Evolutionary conservation across 2,113 vertebrate species (phyloP).

Genomic region (Bubo blakistoni): DNA sequence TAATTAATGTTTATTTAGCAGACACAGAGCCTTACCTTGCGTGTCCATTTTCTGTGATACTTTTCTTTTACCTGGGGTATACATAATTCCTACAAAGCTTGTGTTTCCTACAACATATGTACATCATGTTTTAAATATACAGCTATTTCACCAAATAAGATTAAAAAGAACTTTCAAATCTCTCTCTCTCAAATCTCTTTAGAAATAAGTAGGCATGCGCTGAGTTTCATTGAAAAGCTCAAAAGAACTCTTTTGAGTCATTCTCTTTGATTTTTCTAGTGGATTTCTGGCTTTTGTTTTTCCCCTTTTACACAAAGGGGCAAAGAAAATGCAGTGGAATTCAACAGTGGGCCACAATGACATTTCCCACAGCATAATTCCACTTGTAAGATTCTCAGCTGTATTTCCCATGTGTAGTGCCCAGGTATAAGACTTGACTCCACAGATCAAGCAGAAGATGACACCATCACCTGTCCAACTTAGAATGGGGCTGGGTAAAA

Average conservation of each 20-base stretch:
- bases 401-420: background rate
- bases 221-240: slow-evolving; percentile 38
- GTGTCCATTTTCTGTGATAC: slow-evolving; percentile 19
- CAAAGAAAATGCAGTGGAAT: background rate
- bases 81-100: slow-evolving; percentile 30
- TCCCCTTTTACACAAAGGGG: background rate
- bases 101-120: background rate
- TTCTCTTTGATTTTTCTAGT: background rate
- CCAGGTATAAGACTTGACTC: background rate
- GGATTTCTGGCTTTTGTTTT: background rate
- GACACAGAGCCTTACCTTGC: background rate
- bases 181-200: slow-evolving; percentile 21
- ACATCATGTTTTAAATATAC: background rate
- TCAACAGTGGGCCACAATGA: background rate
- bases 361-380: background rate
- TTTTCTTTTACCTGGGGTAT: background rate
- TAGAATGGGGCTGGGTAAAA: background rate
- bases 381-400: background rate
- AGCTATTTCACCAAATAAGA: slow-evolving; percentile 23
- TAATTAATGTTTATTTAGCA: slow-evolving; percentile 35
- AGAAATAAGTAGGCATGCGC: background rate
- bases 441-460: background rate
- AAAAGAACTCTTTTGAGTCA: slow-evolving; percentile 2
- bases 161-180: slow-evolving; percentile 3
- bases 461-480: background rate